phyloP scores from a whole-genome alignment of 2,797 vertebrate genomes.

The Pantherophis alleghaniensis region DNA sequence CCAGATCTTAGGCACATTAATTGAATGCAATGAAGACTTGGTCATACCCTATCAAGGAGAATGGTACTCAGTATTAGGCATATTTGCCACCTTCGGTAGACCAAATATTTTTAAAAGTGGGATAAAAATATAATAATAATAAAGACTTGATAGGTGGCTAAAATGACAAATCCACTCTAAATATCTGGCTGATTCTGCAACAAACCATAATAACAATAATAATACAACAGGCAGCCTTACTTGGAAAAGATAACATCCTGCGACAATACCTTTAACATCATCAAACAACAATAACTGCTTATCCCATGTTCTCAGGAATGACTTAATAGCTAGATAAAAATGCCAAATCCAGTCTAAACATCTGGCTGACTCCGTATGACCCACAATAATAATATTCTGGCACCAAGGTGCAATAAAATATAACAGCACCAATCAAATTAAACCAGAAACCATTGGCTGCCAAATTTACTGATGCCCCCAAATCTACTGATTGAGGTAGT shows the following conservation, averaged over 20 bases:
- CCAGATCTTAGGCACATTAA: neutral
- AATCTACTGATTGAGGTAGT: neutral
- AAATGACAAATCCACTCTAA: too few relatives aligned
- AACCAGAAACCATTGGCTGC: neutral
- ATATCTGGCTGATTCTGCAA: too few relatives aligned
- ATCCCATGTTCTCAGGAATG: too few relatives aligned
- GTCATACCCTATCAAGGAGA: neutral
- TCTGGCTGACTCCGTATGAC: too few relatives aligned
- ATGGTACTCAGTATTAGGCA: neutral
- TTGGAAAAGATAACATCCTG: too few relatives aligned
- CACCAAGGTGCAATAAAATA: neutral
- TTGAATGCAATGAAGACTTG: neutral
- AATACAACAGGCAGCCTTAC: too few relatives aligned
- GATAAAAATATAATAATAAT: too few relatives aligned
- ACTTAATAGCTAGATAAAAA: neutral
- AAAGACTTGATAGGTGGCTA: too few relatives aligned
- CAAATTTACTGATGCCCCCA: neutral
- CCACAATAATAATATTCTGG: neutral
- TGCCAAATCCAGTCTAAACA: neutral
- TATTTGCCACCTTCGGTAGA: neutral
- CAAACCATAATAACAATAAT: too few relatives aligned
- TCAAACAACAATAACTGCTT: too few relatives aligned
- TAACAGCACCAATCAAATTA: neutral
- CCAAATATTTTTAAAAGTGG: neutral
- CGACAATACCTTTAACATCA: too few relatives aligned